Evolutionary conservation across 2,797 vertebrate genomes (phyloP), one percentile per base, ranked within the genome.

Genomic region (Capromys pilorides): DNA sequence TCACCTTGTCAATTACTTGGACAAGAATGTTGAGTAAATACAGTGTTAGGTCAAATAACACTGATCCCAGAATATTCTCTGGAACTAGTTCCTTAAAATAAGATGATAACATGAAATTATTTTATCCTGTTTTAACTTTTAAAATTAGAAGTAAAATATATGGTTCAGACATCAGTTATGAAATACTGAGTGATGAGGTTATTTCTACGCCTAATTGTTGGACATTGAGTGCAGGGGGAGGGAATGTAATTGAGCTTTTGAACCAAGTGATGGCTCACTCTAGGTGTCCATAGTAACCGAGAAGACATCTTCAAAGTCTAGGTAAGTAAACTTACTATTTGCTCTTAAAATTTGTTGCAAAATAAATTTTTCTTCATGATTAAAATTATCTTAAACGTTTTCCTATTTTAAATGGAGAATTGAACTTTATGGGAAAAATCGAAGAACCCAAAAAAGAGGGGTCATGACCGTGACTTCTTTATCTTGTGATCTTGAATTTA

Each of bases 1-100:
- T 95, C 93, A 96, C 89, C 86, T 95, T 96, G 95, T 95, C 95
- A 95, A 57, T 95, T 93, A 94, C 88, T 91, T n/a, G 7, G 51
- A 92, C 87, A 22, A 91, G 86, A 86, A 45, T 92, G 88, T 73
- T 93, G 93, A 95, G 81, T 28, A 54, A 94, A 54, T 84, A 67
- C 19, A 77, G 22, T 67, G 57, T 95, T 90, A 86, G 79, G 71
- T 94, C 2, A 8, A 87, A 94, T 73, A 71, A 85, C 73, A 69
- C 49, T 89, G 57, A 81, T 91, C 64, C 36, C 66, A 96, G 61
- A 81, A 82, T 93, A 79, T 92, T 95, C 92, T 64, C 73, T 92
- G 75, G 78, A 96, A 95, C 79, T 41, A 62, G 69, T 80, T 94
- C n/a, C 77, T 92, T 97, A 89, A 96, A 93, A 93, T 84, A 95